A percentile compares a stretch with the other conserved stretches of the same genome.
Conservation (phyloP, 2,113 vertebrate species). For the Sinocyclocheilus anophthalmus region DNA sequence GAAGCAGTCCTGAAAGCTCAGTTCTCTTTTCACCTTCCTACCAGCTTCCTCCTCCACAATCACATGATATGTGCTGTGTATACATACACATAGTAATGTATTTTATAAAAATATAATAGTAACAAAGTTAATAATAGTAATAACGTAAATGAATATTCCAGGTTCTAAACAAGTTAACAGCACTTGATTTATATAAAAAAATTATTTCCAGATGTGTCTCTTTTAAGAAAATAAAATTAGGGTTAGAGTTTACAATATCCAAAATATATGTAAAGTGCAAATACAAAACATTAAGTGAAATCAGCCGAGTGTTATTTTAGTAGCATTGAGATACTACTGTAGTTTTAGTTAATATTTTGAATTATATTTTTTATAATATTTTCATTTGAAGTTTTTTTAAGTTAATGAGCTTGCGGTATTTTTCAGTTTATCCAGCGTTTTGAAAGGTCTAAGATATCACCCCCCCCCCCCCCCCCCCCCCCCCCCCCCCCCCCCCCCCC, state of each 20-base stretch:
- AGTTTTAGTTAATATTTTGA: neutral
- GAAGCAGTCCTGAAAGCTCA: slow-evolving; percentile 88
- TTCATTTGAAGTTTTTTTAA: too few relatives aligned
- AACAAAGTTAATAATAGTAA: neutral
- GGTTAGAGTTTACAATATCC: neutral
- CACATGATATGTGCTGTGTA: slow-evolving; percentile 90
- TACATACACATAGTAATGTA: neutral
- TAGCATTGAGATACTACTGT: neutral
- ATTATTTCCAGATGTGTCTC: neutral
- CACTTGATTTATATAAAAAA: neutral
- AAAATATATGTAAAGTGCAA: neutral
- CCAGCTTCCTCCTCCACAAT: slow-evolving; percentile 89
- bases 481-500: too few relatives aligned
- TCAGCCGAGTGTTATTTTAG: neutral
- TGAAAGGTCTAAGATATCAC: too few relatives aligned
- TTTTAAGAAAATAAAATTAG: neutral
- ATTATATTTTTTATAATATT: too few relatives aligned
- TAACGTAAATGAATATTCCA: too few relatives aligned
- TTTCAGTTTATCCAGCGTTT: too few relatives aligned
- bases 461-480: too few relatives aligned
- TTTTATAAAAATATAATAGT: neutral
- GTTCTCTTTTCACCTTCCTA: slow-evolving; percentile 85
- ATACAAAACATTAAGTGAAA: neutral
- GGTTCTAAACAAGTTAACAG: too few relatives aligned
- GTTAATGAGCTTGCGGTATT: too few relatives aligned